Conservation (phyloP, 2,888 invertebrate species). For the Hypolimnas misippus region DNA sequence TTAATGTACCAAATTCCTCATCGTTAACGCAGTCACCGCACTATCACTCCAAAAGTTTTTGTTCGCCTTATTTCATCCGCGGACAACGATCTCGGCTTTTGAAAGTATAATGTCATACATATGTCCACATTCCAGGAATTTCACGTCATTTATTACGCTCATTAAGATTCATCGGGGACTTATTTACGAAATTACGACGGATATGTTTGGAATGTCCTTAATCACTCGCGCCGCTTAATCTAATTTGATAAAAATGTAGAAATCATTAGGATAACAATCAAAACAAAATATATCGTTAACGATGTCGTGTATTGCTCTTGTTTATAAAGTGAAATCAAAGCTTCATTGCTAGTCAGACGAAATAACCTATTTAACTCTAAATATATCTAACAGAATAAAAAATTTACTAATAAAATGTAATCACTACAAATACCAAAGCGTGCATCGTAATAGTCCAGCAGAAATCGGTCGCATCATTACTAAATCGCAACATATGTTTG, state of each 20-base stretch:
- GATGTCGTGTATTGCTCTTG: neutral
- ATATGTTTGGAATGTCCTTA: constrained; percentile 61
- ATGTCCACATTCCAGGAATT: constrained; percentile 63
- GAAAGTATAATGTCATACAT: constrained; percentile 40
- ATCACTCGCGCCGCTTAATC: constrained; percentile 43
- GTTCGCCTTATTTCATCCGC: constrained; percentile 32
- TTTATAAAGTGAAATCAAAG: neutral
- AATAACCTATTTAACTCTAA: neutral
- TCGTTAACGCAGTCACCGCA: constrained; percentile 70
- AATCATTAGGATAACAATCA: constrained; percentile 26
- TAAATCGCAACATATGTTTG: constrained; percentile 31
- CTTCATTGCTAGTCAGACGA: neutral
- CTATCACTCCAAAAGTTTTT: constrained; percentile 50
- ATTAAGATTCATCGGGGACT: constrained; percentile 60
- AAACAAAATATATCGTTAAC: constrained; percentile 24
- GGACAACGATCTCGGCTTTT: constrained; percentile 38
- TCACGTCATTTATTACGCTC: constrained; percentile 59
- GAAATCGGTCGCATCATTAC: constrained; percentile 29
- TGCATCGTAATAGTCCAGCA: constrained; percentile 7
- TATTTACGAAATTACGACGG: constrained; percentile 57
- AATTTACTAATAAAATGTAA: neutral
- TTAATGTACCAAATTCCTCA: constrained; percentile 80
- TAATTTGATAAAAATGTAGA: constrained; percentile 26
- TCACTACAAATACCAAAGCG: too few relatives aligned
- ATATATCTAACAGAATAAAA: too few relatives aligned